Evolutionary conservation across 2,797 vertebrate genomes (phyloP), one percentile per base, ranked within the genome.

Genomic region (Sebastes trivittatus): DNA sequence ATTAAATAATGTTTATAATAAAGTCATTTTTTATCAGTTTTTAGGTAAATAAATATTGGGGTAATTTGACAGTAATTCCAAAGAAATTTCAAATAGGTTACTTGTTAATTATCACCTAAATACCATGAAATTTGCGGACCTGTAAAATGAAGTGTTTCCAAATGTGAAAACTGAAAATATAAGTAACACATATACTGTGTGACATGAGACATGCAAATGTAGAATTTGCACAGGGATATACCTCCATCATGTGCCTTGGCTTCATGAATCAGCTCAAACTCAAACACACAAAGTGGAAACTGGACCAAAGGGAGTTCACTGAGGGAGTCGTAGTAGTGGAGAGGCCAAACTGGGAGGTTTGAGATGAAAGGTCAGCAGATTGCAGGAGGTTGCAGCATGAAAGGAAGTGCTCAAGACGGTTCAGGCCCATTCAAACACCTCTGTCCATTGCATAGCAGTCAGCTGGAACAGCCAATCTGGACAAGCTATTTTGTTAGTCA

Each of bases 321-420:
- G 62, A 2, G 82, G 78, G 80, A 81, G 81, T 63, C 83, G 71
- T 64, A 46, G 77, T 72, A 46, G 77, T 72, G 77, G 71, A 87
- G 65, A 84, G 82, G 61, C 75, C 67, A 83, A 86, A 78, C 81
- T 77, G 71, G 54, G 54, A 77, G 82, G 87, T 86, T 87, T 85
- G 81, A 86, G 82, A 90, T 90, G 87, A 92, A 90, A 88, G 84
- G 83, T 93, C 84, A 87, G 89, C 65, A 76, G 87, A 89, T 88
- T 92, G 77, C 85, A 86, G 61, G 80, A 77, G 75, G 80, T 86
- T 90, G 87, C 87, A 85, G 80, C 81, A 87, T 87, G 61, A 90
- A 88, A 88, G 75, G 63, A 75, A 75, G 74, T 75, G 69, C 80
- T 84, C 66, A 64, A 70, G 72, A 85, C 74, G 60, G 75, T 80